A percentile compares a stretch with the other conserved stretches of the same genome.
Evolutionary conservation across 2,113 vertebrate genomes (phyloP).

Genomic region (Aegotheles bennettii): DNA sequence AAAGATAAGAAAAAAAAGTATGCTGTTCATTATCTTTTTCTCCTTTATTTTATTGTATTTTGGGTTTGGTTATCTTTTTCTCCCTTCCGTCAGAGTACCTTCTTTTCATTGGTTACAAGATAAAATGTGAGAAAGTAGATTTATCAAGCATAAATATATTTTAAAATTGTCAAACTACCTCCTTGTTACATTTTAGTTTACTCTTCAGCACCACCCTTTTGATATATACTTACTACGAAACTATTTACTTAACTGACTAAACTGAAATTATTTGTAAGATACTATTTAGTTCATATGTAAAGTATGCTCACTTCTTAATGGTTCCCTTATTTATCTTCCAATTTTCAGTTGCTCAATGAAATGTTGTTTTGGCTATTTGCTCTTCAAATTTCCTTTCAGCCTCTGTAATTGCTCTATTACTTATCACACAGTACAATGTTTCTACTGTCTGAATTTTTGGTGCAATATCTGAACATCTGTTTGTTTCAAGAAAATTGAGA

Average conservation of each 20-base stretch:
- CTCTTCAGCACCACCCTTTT: neutral
- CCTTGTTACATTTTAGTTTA: neutral
- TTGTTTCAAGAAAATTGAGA: neutral
- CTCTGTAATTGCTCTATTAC: neutral
- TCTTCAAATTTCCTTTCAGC: neutral
- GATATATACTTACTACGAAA: neutral
- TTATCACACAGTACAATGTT: neutral
- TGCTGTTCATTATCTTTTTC: neutral
- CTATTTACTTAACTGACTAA: neutral
- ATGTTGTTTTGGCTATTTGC: neutral
- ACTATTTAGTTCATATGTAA: neutral
- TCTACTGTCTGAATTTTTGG: neutral
- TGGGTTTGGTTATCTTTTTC: neutral
- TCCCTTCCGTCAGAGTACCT: neutral
- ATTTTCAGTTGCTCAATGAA: neutral
- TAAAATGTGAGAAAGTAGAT: neutral
- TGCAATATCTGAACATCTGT: neutral
- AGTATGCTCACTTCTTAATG: neutral
- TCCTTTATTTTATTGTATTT: neutral
- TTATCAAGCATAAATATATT: neutral
- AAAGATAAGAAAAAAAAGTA: neutral
- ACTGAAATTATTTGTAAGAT: neutral
- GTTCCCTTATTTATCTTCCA: neutral
- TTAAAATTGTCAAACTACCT: neutral
- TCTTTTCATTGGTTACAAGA: neutral